Percentiles rank a stretch among this genome's conserved stretches.
phyloP scores from a whole-genome alignment of 2,797 vertebrate genomes.

The Schizopygopsis pylzovi region DNA sequence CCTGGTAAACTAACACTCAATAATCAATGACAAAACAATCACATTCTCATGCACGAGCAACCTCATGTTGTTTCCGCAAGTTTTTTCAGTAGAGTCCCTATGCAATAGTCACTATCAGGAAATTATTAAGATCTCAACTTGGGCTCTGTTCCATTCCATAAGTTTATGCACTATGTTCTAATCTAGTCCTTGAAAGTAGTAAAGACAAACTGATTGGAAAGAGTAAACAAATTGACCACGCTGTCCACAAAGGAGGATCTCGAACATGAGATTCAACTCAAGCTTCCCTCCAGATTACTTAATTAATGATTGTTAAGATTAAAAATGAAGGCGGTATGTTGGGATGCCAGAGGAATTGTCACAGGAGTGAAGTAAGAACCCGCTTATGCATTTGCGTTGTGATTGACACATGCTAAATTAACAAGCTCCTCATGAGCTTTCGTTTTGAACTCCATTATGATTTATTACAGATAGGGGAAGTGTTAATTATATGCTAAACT shows the following conservation, averaged over 20 bases:
- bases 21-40: slow-evolving; percentile 28
- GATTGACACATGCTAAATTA: slow-evolving; percentile 33
- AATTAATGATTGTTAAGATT: slow-evolving; percentile 33
- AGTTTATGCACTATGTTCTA: neutral
- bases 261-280: neutral
- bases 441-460: slow-evolving; percentile 19
- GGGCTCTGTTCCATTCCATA: neutral
- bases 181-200: slow-evolving; percentile 19
- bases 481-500: slow-evolving; percentile 19
- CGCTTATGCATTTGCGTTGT: neutral
- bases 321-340: neutral
- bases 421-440: slow-evolving; percentile 12
- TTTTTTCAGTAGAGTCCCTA: neutral
- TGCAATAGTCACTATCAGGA: neutral
- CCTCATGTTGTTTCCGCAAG: neutral
- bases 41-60: slow-evolving; percentile 1
- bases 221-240: slow-evolving; percentile 13
- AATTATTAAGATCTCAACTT: slow-evolving; percentile 16
- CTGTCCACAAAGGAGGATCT: slow-evolving; percentile 1
- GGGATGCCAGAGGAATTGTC: neutral
- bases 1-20: neutral
- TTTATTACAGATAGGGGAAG: slow-evolving; percentile 9
- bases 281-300: neutral
- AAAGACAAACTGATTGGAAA: slow-evolving; percentile 5
- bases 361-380: neutral